Evolutionary conservation across 2,113 vertebrate species (phyloP), one percentile per base, ranked within the genome.

Genomic region (Collichthys lucidus): DNA sequence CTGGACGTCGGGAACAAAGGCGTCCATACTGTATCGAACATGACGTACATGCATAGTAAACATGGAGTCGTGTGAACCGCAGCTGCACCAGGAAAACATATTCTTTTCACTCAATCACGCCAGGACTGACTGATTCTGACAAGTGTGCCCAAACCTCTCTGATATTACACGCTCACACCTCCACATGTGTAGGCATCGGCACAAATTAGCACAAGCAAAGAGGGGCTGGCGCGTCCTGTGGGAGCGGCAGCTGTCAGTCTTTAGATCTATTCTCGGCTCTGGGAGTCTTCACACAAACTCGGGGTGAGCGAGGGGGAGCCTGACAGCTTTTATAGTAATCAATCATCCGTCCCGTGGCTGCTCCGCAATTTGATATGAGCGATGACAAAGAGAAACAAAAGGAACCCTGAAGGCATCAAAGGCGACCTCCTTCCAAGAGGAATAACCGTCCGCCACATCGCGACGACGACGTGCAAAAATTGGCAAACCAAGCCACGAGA

Each of bases 191-290:
- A 80, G 90, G 91, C 80, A 77, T 29, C 63, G 79, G 62, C 87
- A 89, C 88, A 91, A 91, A 93, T 93, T 90, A 92, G 89, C 86
- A 44, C 83, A 72, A 89, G 84, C 79, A 26, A 29, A 76, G 88
- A 81, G 35, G 31, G 81, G 72, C 78, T 74, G 16, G 31, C 6
- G 31, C 6, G 73, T 90, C 93, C 88, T 76, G 4, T 66, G 91
- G 92, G 93, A 92, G 57, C 59, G 84, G 87, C 88, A 89, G 86
- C 90, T 92, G 92, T 93, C 93, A 92, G 79, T 92, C 92, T 86
- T 83, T 3, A 78, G 78, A 88, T 92, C 90, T 94, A 94, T 94
- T 93, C 80, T 76, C 46, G 83, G 93, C 88, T 61, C 46, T 22
- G 75, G 50, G 85, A 89, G 76, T 68, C 78, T 81, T 86, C 69